These are phyloP conservation scores for Elmis aenea DNA, from an alignment of 2,888 invertebrate genomes.

Conservation along the genomic window DNA sequence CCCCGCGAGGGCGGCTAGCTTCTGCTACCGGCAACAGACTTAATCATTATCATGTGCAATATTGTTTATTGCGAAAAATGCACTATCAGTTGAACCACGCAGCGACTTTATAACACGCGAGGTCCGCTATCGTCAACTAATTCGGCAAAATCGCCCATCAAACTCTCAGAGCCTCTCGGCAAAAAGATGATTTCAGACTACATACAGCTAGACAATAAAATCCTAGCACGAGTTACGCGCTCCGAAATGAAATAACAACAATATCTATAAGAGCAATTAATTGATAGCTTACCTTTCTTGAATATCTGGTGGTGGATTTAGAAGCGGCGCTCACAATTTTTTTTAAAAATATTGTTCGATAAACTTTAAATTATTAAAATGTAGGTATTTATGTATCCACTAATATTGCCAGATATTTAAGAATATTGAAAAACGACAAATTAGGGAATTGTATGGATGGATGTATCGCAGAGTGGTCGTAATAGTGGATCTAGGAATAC, in stretches of 20 bases:
- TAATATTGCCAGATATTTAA: constrained; percentile 33
- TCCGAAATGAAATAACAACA: constrained; percentile 1
- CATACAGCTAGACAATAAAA: no score
- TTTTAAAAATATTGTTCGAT: constrained; percentile 26
- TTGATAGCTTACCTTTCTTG: constrained; percentile 19
- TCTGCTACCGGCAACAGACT: constrained; percentile 28
- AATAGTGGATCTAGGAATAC: constrained; percentile 13
- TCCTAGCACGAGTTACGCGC: no score
- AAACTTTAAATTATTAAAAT: constrained; percentile 33
- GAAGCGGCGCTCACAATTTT: constrained; percentile 27
- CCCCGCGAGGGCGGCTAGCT: constrained; percentile 20
- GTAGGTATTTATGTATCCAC: constrained; percentile 37
- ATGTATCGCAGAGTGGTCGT: constrained; percentile 13
- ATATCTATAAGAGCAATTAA: not conserved
- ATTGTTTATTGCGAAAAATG: not conserved
- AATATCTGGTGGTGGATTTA: constrained; percentile 16
- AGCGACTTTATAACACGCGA: no score
- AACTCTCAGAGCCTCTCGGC: no score
- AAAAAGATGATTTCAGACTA: no score
- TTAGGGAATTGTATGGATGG: constrained; percentile 12
- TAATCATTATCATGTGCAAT: constrained; percentile 25
- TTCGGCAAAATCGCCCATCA: no score
- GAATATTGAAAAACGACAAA: constrained; percentile 27
- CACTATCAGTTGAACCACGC: no score
- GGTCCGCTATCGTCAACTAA: no score